phyloP scores from a whole-genome alignment of 2,113 vertebrate genomes.

The Crotalus tigris region DNA sequence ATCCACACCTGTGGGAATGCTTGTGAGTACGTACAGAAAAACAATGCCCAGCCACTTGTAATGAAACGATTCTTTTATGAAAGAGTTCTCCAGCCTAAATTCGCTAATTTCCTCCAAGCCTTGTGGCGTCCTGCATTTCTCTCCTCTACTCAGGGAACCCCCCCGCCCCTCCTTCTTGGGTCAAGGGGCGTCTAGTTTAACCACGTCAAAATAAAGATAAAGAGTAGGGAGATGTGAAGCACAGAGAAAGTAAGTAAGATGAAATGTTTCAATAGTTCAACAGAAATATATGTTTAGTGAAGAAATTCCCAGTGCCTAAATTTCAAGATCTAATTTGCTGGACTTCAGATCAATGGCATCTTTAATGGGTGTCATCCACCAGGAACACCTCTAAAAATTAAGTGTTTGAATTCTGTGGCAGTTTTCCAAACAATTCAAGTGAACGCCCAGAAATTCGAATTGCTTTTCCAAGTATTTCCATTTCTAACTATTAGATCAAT shows the following conservation, averaged over 20 bases:
- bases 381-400: background rate
- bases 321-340: background rate
- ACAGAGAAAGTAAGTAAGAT: background rate
- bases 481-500: background rate
- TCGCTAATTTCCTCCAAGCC: background rate
- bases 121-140: background rate
- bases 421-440: background rate
- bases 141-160: background rate
- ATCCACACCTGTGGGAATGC: background rate
- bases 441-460: background rate
- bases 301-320: background rate
- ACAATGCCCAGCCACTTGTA: background rate
- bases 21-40: background rate
- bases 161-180: background rate
- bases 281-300: background rate
- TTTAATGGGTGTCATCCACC: background rate
- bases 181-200: background rate
- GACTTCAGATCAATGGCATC: background rate
- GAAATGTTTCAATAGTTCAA: background rate
- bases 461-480: background rate
- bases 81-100: background rate
- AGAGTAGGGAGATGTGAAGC: background rate
- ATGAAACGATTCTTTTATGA: background rate
- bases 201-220: background rate
- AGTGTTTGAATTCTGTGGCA: background rate